Evolutionary conservation across 2,113 vertebrate genomes (phyloP).

Genomic region (Lophotis ruficrista): DNA sequence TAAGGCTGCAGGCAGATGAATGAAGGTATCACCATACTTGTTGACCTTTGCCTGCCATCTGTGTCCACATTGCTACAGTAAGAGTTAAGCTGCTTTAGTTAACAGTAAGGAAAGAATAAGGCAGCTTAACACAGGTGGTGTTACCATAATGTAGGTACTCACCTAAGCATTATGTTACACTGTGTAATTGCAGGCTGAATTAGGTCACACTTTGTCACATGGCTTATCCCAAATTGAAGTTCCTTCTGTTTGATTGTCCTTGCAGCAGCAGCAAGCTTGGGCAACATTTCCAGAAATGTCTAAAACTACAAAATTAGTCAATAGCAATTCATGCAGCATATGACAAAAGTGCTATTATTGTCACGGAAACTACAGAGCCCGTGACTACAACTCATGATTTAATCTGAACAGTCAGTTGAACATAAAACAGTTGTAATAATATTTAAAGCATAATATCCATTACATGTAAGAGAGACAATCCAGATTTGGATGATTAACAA

Average conservation of each 20-base stretch:
- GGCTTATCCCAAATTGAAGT: neutral
- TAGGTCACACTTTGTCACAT: neutral
- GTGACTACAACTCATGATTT: neutral
- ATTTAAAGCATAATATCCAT: neutral
- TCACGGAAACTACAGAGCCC: neutral
- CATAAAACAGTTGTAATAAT: neutral
- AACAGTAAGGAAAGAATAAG: neutral
- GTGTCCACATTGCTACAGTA: neutral
- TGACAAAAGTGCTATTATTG: conserved; percentile 6
- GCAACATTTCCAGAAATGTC: neutral
- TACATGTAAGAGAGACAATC: neutral
- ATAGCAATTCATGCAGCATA: conserved; percentile 3
- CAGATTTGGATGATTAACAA: neutral
- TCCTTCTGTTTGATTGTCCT: conserved; percentile 5
- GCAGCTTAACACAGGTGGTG: neutral
- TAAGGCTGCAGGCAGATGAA: neutral
- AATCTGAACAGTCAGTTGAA: conserved; percentile 7
- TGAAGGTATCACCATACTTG: neutral
- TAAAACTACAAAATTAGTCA: conserved; percentile 16
- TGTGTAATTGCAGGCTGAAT: neutral
- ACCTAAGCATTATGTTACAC: neutral
- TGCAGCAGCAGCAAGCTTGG: neutral
- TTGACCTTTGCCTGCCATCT: neutral
- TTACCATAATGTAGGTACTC: neutral
- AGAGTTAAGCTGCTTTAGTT: neutral